Percentiles rank a stretch among this genome's conserved stretches.
phyloP scores from a whole-genome alignment of 1,140 invertebrate genomes.

The Drosophila aff. region DNA sequence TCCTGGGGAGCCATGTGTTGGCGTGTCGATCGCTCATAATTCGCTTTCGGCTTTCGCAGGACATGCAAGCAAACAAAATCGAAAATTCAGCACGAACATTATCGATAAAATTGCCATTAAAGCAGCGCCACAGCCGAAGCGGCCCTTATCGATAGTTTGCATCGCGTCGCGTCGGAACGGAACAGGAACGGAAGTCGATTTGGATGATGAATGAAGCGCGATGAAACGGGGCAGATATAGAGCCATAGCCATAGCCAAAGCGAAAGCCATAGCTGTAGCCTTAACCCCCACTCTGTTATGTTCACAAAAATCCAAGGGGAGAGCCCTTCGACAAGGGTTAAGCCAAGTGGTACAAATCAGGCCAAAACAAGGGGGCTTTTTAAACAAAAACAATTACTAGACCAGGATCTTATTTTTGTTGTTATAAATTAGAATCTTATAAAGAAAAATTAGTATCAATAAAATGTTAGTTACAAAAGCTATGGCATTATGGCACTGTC shows the following conservation, averaged over 20 bases:
- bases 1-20: conserved; percentile 25
- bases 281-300: not conserved
- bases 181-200: conserved; percentile 75
- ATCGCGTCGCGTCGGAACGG: conserved; percentile 59
- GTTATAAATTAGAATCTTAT: not conserved
- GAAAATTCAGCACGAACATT: conserved; percentile 84
- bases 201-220: conserved; percentile 79
- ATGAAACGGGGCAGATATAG: conserved; percentile 72
- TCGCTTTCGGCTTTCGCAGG: conserved; percentile 42
- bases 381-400: not conserved
- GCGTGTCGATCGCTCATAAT: conserved; percentile 84
- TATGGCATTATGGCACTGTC: not conserved
- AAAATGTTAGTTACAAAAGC: not conserved
- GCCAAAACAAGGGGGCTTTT: not conserved
- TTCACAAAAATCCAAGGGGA: not conserved
- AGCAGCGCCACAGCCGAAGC: conserved; percentile 26
- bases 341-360: not conserved
- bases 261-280: not conserved
- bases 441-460: not conserved
- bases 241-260: not conserved
- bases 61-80: conserved; percentile 84
- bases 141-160: conserved; percentile 76
- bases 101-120: conserved; percentile 84
- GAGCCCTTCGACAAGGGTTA: conserved; percentile 1
- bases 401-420: not conserved